Base-by-base conservation (phyloP, 2,113 vertebrate genomes). In the Phoxinus phoxinus region DNA sequence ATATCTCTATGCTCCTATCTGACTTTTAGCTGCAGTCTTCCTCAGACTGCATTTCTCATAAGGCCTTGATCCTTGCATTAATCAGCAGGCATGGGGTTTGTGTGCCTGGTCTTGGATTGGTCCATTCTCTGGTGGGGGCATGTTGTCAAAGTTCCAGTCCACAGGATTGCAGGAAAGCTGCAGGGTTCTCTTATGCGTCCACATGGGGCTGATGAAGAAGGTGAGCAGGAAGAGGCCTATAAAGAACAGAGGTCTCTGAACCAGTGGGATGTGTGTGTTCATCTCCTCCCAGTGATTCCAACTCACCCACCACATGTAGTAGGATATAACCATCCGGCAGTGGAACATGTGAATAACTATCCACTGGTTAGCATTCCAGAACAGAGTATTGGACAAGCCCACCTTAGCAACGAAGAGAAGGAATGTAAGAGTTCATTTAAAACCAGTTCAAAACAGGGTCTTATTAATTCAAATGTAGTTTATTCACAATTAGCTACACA, bases 301-400 rank as follows among this genome's bases (percentile, higher is more conserved):
- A 69, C 90, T 94, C 44, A 98, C 95, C 96, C 96, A 99, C 97
- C 98, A 99, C 93, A 99, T 96, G 93, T 98, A 97, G 91, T 99
- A 99, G 58, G 95, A 95, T 41, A 99, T 94, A 56, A 99, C 95
- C 96, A 99, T 99, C 3, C 98, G 97, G 84, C 98, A 98, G 93
- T 99, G 98, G 67, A 99, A 99, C 90, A 97, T 94, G 92, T 99
- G 98, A 89, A 99, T 95, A 98, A 99, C 99, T 86, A 98, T 81
- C 97, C 97, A 99, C 93, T 99, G 98, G 93, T 99, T 99, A 86
- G 90, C 93, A 90, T 93, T 97, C 98, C 98, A 99, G 76, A 98
- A 92, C 25, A 93, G 83, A 0, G 94, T 96, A 46, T 88, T 89
- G 0, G 97, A 91, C 91, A 92, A 95, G 90, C 97, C 98, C 1